A percentile compares a stretch with the other conserved stretches of the same genome.
Evolutionary conservation across 1,140 invertebrate species (phyloP).

Genomic region (Galleria mellonella): DNA sequence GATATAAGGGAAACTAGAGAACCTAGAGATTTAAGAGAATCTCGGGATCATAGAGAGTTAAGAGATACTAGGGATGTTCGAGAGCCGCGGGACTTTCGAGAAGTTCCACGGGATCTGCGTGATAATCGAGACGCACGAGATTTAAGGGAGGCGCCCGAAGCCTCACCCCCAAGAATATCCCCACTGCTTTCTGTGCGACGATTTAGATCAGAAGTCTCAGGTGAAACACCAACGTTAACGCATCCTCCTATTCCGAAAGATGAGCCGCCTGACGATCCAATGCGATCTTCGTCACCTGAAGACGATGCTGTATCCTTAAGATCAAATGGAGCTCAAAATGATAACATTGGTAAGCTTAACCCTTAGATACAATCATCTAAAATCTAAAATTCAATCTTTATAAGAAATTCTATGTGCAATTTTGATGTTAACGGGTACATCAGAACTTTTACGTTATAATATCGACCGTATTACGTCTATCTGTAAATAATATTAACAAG

Average conservation of each 20-base stretch:
- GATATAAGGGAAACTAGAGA: conserved; percentile 38
- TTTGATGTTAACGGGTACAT: too few species aligned
- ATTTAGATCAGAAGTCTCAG: conserved; percentile 54
- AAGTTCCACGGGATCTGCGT: conserved; percentile 39
- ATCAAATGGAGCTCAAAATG: conserved; percentile 70
- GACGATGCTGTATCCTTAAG: conserved; percentile 67
- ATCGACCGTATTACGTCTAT: too few species aligned
- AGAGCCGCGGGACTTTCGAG: conserved; percentile 32
- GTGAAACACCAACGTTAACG: conserved; percentile 47
- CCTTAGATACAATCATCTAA: conserved; percentile 3
- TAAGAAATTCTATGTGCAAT: background rate
- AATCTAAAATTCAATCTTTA: background rate
- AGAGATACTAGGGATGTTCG: conserved; percentile 35
- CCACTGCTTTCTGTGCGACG: conserved; percentile 64
- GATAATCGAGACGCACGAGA: conserved; percentile 43
- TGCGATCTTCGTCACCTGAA: conserved; percentile 67
- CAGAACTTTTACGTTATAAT: too few species aligned
- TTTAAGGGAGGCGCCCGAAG: conserved; percentile 49
- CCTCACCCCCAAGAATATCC: conserved; percentile 68
- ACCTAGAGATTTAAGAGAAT: conserved; percentile 36
- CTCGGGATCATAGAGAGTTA: conserved; percentile 29
- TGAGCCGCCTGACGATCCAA: conserved; percentile 69
- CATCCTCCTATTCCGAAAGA: conserved; percentile 68
- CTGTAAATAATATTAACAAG: too few species aligned
- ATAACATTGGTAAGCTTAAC: conserved; percentile 60